Evolutionary conservation across 2,888 invertebrate species (phyloP).

Genomic region (Drosophila stalkeri): DNA sequence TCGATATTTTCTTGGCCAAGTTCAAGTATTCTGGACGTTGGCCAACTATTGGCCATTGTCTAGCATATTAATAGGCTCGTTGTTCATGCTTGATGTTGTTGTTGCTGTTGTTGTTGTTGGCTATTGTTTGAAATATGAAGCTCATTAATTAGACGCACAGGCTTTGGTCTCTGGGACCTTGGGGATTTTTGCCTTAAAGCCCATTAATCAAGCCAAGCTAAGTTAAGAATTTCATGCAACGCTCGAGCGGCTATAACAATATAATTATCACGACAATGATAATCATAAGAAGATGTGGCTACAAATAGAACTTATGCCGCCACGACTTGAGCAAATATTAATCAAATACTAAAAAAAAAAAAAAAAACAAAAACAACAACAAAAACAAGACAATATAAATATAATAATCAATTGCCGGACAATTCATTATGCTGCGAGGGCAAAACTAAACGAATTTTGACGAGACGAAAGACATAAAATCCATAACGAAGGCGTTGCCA

Average conservation of each 20-base stretch:
- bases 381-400: neutral
- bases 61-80: slow-evolving; percentile 53
- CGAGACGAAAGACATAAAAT: slow-evolving; percentile 47
- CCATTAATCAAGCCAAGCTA: slow-evolving; percentile 65
- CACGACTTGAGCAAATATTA: slow-evolving; percentile 49
- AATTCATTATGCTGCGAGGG: slow-evolving; percentile 63
- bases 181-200: slow-evolving; percentile 40
- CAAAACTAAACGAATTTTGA: slow-evolving; percentile 36
- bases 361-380: neutral
- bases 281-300: slow-evolving; percentile 35
- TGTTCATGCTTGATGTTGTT: neutral
- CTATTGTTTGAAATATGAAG: slow-evolving; percentile 45
- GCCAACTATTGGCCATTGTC: slow-evolving; percentile 33
- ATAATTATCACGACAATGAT: slow-evolving; percentile 61
- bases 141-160: slow-evolving; percentile 70
- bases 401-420: slow-evolving; percentile 39
- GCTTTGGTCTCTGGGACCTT: slow-evolving; percentile 57
- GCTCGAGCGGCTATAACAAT: slow-evolving; percentile 59
- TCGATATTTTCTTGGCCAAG: slow-evolving; percentile 12
- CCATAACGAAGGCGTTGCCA: slow-evolving; percentile 46
- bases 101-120: slow-evolving; percentile 15
- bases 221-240: slow-evolving; percentile 37
- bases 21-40: slow-evolving; percentile 15
- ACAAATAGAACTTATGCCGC: slow-evolving; percentile 54
- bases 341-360: slow-evolving; percentile 48